Evolutionary conservation across 2,888 invertebrate genomes (phyloP).

Genomic region (Parnassius smintheus): DNA sequence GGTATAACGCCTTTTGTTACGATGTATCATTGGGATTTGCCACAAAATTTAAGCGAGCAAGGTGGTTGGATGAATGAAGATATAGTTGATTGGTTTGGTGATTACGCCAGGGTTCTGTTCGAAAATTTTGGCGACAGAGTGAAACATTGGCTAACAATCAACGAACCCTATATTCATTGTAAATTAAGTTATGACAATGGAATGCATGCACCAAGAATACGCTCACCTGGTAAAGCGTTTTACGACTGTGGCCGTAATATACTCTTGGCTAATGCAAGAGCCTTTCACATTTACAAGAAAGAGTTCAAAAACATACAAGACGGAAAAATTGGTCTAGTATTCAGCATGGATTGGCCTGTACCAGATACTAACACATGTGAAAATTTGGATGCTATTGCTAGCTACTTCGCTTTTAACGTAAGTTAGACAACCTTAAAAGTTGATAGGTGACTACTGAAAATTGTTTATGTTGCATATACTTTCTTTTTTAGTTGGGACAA

Average conservation of each 20-base stretch:
- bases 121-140: constrained; percentile 65
- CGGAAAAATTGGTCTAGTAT: constrained; percentile 68
- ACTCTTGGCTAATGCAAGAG: constrained; percentile 73
- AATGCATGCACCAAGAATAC: constrained; percentile 44
- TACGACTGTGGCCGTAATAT: constrained; percentile 70
- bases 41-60: constrained; percentile 64
- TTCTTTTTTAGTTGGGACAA: constrained; percentile 69
- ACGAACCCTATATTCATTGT: constrained; percentile 68
- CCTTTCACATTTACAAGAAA: constrained; percentile 55
- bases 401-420: constrained; percentile 41
- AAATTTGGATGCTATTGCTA: constrained; percentile 29
- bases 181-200: constrained; percentile 56
- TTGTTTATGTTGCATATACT: background rate
- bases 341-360: constrained; percentile 39
- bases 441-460: no score
- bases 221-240: constrained; percentile 57
- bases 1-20: constrained; percentile 81
- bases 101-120: constrained; percentile 64
- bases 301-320: constrained; percentile 48
- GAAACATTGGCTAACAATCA: constrained; percentile 78
- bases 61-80: constrained; percentile 71
- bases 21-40: constrained; percentile 75
- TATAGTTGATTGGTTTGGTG: constrained; percentile 60
- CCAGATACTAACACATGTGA: constrained; percentile 31
- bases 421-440: constrained; percentile 25